These are phyloP conservation scores for Meiosimyza platycephala DNA, from an alignment of 2,888 invertebrate genomes.

Conservation along the genomic window DNA sequence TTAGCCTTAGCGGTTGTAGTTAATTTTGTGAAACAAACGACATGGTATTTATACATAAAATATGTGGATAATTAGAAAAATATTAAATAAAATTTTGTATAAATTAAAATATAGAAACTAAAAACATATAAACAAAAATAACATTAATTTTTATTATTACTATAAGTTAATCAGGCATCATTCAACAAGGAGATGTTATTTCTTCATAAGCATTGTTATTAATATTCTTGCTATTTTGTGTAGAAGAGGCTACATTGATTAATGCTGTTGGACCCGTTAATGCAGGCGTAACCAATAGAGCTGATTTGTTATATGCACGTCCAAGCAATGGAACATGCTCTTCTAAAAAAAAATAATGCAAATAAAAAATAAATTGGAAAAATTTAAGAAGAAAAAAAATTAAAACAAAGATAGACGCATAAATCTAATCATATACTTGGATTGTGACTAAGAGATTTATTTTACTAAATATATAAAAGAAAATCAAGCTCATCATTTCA, in stretches of 20 bases:
- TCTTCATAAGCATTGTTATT: conserved; percentile 51
- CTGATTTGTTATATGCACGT: conserved; percentile 62
- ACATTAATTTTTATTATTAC: conserved; percentile 28
- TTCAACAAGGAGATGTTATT: conserved; percentile 52
- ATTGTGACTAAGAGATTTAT: too few relatives aligned
- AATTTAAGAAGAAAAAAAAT: conserved; percentile 47
- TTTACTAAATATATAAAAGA: too few relatives aligned
- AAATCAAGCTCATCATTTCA: too few relatives aligned
- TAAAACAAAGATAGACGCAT: conserved; percentile 31
- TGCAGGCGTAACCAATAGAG: conserved; percentile 47
- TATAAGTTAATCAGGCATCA: conserved; percentile 27
- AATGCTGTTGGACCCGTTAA: conserved; percentile 30
- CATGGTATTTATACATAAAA: too few relatives aligned
- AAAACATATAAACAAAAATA: conserved; percentile 38
- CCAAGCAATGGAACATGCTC: conserved; percentile 70
- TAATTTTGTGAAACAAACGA: too few relatives aligned
- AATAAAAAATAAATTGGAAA: conserved; percentile 51
- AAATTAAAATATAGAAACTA: conserved; percentile 8
- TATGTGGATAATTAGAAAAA: too few relatives aligned
- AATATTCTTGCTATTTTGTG: conserved; percentile 34
- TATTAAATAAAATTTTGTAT: neutral
- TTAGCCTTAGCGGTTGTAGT: too few relatives aligned
- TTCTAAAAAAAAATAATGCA: conserved; percentile 65
- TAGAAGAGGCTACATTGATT: conserved; percentile 4
- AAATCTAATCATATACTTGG: conserved; percentile 2